Conservation (phyloP, 2,113 vertebrate species). For the Motacilla alba region DNA sequence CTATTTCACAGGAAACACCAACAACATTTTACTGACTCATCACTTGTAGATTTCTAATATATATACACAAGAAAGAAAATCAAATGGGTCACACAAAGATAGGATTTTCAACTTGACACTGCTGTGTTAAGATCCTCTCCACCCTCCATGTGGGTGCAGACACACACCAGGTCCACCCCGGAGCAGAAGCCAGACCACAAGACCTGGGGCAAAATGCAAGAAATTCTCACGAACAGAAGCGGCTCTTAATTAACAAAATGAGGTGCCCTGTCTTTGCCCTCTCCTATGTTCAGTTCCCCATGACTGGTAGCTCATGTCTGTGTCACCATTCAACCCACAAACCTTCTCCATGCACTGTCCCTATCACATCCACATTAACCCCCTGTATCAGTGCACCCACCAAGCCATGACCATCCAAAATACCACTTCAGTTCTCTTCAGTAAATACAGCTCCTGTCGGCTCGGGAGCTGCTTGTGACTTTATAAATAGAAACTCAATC, state of each 20-base stretch:
- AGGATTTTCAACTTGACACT: neutral
- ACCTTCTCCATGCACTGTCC: neutral
- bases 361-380: neutral
- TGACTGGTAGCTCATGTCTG: neutral
- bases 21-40: slow-evolving; percentile 65
- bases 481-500: slow-evolving; percentile 77
- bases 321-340: neutral
- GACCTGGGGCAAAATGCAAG: neutral
- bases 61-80: neutral
- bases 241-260: neutral
- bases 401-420: neutral
- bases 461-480: neutral
- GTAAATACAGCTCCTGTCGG: neutral
- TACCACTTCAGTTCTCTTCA: neutral
- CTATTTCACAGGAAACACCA: slow-evolving; percentile 66
- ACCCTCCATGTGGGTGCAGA: neutral
- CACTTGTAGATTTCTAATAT: slow-evolving; percentile 51
- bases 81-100: neutral
- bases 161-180: rapidly evolving
- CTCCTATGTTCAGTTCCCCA: neutral
- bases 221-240: neutral
- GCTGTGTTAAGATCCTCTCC: neutral
- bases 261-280: neutral
- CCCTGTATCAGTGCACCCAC: neutral
- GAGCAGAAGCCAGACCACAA: neutral